Conservation (phyloP, 2,797 vertebrate genomes). For the Argya squamiceps region DNA sequence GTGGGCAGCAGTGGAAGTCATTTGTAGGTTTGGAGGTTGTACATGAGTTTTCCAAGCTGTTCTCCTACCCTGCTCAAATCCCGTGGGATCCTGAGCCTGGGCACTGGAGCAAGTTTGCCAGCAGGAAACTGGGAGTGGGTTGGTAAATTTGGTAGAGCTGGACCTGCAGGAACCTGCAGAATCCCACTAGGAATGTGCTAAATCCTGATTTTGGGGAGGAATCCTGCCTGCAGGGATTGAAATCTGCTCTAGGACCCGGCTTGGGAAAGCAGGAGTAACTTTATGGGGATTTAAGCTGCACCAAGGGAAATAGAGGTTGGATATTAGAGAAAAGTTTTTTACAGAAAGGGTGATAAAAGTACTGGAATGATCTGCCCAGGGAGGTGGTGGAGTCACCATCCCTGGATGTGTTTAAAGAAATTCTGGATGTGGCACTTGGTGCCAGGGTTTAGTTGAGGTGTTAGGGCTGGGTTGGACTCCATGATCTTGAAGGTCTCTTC, state of each 20-base stretch:
- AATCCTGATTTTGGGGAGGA: neutral
- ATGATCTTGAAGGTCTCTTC: no score
- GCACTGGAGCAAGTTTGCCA: neutral
- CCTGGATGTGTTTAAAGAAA: no score
- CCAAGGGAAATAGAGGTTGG: no score
- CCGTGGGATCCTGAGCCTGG: neutral
- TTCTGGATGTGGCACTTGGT: no score
- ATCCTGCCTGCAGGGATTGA: neutral
- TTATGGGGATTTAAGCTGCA: rapidly evolving
- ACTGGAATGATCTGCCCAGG: no score
- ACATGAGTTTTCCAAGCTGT: neutral
- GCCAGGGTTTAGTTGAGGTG: no score
- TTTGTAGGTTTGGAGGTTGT: neutral
- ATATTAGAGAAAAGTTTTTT: no score
- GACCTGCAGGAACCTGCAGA: neutral
- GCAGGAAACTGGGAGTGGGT: neutral
- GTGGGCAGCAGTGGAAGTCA: neutral
- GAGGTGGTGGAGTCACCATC: no score
- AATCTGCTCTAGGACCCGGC: neutral
- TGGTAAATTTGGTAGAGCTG: neutral
- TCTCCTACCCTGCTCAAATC: neutral
- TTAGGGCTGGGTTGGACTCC: no score
- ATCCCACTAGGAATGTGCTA: neutral
- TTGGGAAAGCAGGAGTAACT: neutral
- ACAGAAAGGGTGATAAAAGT: no score